These are phyloP conservation scores for Sorex araneus DNA, from an alignment of 2,113 vertebrate genomes.

Conservation along the genomic window DNA sequence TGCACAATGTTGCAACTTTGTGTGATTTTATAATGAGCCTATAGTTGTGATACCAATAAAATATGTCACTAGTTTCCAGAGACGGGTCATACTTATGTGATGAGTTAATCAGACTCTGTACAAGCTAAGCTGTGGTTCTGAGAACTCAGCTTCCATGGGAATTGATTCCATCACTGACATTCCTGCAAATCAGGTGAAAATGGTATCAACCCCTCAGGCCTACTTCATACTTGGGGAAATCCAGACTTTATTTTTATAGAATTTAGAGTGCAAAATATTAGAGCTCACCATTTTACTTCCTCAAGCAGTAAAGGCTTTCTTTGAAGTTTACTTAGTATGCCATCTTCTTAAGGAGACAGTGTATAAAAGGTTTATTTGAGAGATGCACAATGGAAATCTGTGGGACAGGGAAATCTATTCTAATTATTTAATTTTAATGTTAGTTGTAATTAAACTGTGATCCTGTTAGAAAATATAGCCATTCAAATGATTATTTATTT, in stretches of 20 bases:
- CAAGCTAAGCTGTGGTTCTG: slow-evolving; percentile 65
- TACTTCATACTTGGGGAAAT: rapidly evolving
- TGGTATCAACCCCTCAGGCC: too few relatives aligned
- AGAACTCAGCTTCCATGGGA: slow-evolving; percentile 30
- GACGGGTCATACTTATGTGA: slow-evolving; percentile 66
- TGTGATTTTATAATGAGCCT: slow-evolving; percentile 87
- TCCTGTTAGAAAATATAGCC: background rate
- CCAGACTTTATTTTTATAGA: background rate
- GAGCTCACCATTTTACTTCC: background rate
- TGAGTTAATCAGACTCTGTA: slow-evolving; percentile 58
- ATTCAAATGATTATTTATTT: slow-evolving; percentile 40
- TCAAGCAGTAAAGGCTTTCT: background rate
- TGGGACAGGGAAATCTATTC: background rate
- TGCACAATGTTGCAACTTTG: slow-evolving; percentile 82
- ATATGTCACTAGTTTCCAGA: slow-evolving; percentile 79
- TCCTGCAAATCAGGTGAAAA: background rate
- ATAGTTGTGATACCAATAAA: slow-evolving; percentile 86
- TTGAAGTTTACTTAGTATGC: background rate
- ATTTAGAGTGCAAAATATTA: background rate
- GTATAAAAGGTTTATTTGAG: too few relatives aligned
- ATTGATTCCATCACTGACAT: slow-evolving; percentile 4
- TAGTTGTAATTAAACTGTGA: background rate
- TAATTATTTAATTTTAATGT: background rate
- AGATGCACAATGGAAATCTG: background rate
- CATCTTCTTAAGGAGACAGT: background rate